These are phyloP conservation scores for Phrynosoma platyrhinos DNA, from an alignment of 2,113 vertebrate genomes.

Conservation along the genomic window DNA sequence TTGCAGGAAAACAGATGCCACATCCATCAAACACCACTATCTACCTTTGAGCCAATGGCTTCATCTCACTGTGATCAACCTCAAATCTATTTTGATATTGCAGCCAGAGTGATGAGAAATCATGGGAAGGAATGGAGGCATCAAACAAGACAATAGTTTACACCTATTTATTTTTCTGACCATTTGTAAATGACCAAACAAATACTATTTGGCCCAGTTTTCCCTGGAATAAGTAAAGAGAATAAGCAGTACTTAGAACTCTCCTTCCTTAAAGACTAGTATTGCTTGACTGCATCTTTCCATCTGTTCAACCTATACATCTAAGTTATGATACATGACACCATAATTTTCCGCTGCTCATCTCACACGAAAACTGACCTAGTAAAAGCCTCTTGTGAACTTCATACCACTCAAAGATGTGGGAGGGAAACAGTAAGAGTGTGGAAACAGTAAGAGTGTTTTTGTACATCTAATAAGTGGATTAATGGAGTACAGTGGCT, in stretches of 20 bases:
- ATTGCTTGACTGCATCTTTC: background rate
- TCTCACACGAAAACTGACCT: background rate
- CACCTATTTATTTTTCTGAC: background rate
- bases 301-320: background rate
- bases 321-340: background rate
- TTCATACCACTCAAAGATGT: background rate
- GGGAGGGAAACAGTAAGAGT: background rate
- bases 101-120: no score
- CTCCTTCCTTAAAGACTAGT: background rate
- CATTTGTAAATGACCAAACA: background rate
- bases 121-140: background rate
- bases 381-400: background rate
- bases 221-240: background rate
- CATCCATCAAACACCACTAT: no score
- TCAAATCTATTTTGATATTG: no score
- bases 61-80: no score
- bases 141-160: background rate
- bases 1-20: no score
- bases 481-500: constrained; percentile 7
- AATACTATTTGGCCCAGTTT: background rate
- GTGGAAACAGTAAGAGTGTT: constrained; percentile 24
- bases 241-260: background rate
- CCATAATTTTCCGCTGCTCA: background rate
- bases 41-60: no score
- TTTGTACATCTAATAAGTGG: constrained; percentile 42